Evolutionary conservation across 2,888 invertebrate species (phyloP), one percentile per base, ranked within the genome.

Genomic region (Cryptus armator): DNA sequence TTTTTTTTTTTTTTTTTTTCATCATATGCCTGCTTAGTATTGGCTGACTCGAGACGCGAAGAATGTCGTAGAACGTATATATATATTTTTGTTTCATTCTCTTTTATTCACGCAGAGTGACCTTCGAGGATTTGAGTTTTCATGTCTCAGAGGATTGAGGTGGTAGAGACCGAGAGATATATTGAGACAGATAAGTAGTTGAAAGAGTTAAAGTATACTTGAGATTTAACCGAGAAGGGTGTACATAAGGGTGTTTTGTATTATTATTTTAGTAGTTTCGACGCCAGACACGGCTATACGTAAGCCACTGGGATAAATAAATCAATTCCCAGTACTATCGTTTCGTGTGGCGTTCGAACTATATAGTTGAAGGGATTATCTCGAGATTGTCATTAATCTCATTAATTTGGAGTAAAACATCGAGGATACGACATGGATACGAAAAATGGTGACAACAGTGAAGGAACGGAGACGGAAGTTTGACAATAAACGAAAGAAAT

Each of bases 61-160:
- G 81, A 86, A 75, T 78, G 84, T 78, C 53, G 71, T 62, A 48
- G 44, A 53, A 64, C 70, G 62, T 80, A 70, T 56, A 53, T 80
- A 72, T 62, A 16, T 72, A 37, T 62, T 80, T 81, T 80, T 75
- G 67, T 81, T 84, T 68, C 74, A 67, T 64, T 85, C 56, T 77
- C 56, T 88, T 85, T 76, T 81, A 77, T 86, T 87, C 86, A 82
- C 87, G 86, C 75, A 74, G 87, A 89, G 86, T 88, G 87, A 88
- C 86, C 86, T 89, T 89, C 88, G 86, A 89, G 90, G 89, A 87
- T 80, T 84, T 74, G 72, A 81, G 32, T 76, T 81, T 51, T 79
- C 51, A 66, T 77, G 81, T 86, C 80, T 80, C 80, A 71, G 79
- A 77, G 82, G 74, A 80, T 67, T 76, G 86, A 78, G 83, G 70